A percentile compares a stretch with the other conserved stretches of the same genome.
Evolutionary conservation across 1,140 invertebrate genomes (phyloP).

Genomic region (Drosophila nannoptera): DNA sequence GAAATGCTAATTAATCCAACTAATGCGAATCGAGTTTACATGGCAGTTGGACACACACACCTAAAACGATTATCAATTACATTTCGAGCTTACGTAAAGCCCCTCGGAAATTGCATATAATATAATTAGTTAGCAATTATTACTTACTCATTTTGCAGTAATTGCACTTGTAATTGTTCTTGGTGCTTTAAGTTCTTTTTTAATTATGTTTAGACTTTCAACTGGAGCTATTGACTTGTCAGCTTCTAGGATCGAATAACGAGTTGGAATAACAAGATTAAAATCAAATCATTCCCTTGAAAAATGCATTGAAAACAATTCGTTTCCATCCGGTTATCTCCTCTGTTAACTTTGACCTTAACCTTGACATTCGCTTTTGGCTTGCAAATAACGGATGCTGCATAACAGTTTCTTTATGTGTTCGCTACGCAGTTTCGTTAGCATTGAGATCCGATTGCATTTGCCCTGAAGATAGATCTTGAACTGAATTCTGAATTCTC

Average conservation of each 20-base stretch:
- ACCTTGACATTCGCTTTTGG: slow-evolving; percentile 68
- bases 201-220: slow-evolving; percentile 1
- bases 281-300: slow-evolving; percentile 25
- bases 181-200: slow-evolving; percentile 14
- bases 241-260: too few species aligned
- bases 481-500: slow-evolving; percentile 60
- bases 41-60: slow-evolving; percentile 15
- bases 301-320: slow-evolving; percentile 1
- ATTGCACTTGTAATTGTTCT: slow-evolving; percentile 22
- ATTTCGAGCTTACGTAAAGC: slow-evolving; percentile 19
- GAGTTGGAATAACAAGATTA: too few species aligned
- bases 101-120: not conserved
- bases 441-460: slow-evolving; percentile 16
- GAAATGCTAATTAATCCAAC: slow-evolving; percentile 37
- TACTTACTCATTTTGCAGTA: slow-evolving; percentile 68
- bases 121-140: slow-evolving; percentile 19
- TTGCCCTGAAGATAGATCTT: slow-evolving; percentile 37
- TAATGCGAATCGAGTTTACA: slow-evolving; percentile 26
- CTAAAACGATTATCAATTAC: slow-evolving; percentile 45
- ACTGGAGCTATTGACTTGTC: too few species aligned
- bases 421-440: slow-evolving; percentile 32
- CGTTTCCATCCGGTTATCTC: slow-evolving; percentile 26
- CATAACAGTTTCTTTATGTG: slow-evolving; percentile 22
- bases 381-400: slow-evolving; percentile 22
- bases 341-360: slow-evolving; percentile 45